Conservation (phyloP, 2,113 vertebrate genomes). For the Cynocephalus volans region DNA sequence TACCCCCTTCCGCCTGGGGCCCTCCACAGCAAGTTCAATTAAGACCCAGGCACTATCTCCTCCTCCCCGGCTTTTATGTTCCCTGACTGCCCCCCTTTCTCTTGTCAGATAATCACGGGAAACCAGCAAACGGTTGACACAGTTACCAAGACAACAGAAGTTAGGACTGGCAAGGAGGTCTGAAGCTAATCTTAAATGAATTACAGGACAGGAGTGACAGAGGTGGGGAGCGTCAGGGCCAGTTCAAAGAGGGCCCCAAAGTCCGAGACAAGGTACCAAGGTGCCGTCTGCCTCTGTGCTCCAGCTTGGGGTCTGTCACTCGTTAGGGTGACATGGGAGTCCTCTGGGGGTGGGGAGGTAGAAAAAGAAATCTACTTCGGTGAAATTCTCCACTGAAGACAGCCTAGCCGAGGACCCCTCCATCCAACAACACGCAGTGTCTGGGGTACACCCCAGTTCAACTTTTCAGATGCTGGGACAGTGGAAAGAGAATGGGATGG, state of each 20-base stretch:
- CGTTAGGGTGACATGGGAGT: not conserved
- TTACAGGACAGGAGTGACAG: slow-evolving; percentile 78
- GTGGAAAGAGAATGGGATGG: not conserved
- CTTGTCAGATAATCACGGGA: slow-evolving; percentile 88
- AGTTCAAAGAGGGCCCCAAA: slow-evolving; percentile 46
- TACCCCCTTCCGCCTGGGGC: not conserved
- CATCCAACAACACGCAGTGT: not conserved
- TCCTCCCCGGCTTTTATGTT: slow-evolving; percentile 62
- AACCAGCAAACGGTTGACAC: slow-evolving; percentile 90
- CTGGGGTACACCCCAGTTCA: not conserved
- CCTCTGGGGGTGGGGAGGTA: accelerated
- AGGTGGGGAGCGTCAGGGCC: not conserved
- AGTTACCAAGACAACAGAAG: slow-evolving; percentile 90
- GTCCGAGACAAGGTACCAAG: not conserved
- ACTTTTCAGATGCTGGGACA: not conserved
- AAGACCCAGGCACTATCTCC: slow-evolving; percentile 44
- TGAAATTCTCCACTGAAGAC: not conserved
- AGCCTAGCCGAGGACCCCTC: not conserved
- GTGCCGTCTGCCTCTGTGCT: not conserved
- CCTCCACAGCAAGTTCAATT: not conserved
- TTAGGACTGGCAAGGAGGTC: slow-evolving; percentile 86
- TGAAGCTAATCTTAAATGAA: slow-evolving; percentile 84
- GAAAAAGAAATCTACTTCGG: not conserved
- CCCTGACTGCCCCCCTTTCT: slow-evolving; percentile 56
- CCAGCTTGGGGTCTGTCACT: not conserved